These are phyloP conservation scores for Troides aeacus DNA, from an alignment of 2,888 invertebrate species.

Conservation along the genomic window DNA sequence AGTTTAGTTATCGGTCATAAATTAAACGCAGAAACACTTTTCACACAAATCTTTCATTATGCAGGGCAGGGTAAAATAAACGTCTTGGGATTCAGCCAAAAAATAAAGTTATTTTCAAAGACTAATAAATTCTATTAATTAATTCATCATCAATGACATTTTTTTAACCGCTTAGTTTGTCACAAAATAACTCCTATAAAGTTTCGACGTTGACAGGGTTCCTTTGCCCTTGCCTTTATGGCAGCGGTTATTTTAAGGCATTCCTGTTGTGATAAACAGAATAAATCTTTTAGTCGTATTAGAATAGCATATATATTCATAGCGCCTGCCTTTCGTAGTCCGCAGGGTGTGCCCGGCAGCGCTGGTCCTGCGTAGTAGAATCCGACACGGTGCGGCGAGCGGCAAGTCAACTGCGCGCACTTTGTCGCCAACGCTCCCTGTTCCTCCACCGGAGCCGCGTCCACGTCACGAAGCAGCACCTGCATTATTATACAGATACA, in stretches of 20 bases:
- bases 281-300: no score
- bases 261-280: no score
- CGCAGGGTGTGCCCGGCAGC: slow-evolving; percentile 89
- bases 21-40: neutral
- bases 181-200: no score
- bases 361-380: slow-evolving; percentile 90
- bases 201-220: no score
- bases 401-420: slow-evolving; percentile 85
- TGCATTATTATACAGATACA: slow-evolving; percentile 31
- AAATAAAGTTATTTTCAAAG: neutral
- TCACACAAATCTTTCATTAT: neutral
- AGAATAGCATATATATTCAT: no score
- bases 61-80: neutral
- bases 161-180: no score
- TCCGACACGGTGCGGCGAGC: slow-evolving; percentile 85
- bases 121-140: neutral
- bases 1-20: neutral
- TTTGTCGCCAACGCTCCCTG: slow-evolving; percentile 50
- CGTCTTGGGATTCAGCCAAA: neutral
- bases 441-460: slow-evolving; percentile 80
- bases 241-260: no score
- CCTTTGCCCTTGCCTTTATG: no score
- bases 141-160: neutral
- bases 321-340: slow-evolving; percentile 69
- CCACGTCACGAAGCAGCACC: slow-evolving; percentile 82